These are phyloP conservation scores for Drosophila kanekoi DNA, from an alignment of 2,888 invertebrate species.

Conservation along the genomic window DNA sequence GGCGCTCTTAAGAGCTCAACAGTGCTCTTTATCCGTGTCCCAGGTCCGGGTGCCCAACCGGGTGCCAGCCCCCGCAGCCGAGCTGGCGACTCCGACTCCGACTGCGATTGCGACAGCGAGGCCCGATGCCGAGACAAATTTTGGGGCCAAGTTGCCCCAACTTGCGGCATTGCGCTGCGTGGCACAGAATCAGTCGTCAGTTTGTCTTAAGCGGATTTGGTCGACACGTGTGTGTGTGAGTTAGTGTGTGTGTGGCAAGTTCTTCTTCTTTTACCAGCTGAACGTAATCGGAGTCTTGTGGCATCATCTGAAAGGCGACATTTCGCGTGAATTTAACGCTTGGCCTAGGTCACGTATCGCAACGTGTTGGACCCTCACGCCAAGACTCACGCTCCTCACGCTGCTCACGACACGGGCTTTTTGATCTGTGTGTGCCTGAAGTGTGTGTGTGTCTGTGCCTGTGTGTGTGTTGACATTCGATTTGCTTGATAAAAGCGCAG, in stretches of 20 bases:
- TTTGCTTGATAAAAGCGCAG: slow-evolving; percentile 63
- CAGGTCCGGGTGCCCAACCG: slow-evolving; percentile 49
- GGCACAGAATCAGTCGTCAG: slow-evolving; percentile 80
- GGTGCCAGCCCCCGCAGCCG: slow-evolving; percentile 6
- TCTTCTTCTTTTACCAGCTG: slow-evolving; percentile 7
- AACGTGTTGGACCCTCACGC: slow-evolving; percentile 35
- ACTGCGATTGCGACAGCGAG: slow-evolving; percentile 23
- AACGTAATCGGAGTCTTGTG: slow-evolving; percentile 31
- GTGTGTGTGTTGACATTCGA: slow-evolving; percentile 69
- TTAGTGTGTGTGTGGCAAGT: slow-evolving; percentile 28
- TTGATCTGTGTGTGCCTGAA: slow-evolving; percentile 15
- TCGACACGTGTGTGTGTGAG: slow-evolving; percentile 66
- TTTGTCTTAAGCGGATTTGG: slow-evolving; percentile 82
- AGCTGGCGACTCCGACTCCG: slow-evolving; percentile 18
- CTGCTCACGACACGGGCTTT: slow-evolving; percentile 9
- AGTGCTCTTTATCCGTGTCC: slow-evolving; percentile 59
- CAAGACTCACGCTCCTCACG: slow-evolving; percentile 6
- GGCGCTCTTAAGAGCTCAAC: slow-evolving; percentile 27
- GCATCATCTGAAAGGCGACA: slow-evolving; percentile 5
- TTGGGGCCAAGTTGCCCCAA: slow-evolving; percentile 66
- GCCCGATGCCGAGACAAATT: slow-evolving; percentile 43
- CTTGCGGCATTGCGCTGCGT: slow-evolving; percentile 57
- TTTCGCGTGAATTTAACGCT: slow-evolving; percentile 62
- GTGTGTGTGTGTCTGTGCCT: slow-evolving; percentile 7
- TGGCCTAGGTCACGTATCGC: slow-evolving; percentile 73